Evolutionary conservation across 2,888 invertebrate species (phyloP), one percentile per base, ranked within the genome.

Genomic region (Seira sanloemensis): DNA sequence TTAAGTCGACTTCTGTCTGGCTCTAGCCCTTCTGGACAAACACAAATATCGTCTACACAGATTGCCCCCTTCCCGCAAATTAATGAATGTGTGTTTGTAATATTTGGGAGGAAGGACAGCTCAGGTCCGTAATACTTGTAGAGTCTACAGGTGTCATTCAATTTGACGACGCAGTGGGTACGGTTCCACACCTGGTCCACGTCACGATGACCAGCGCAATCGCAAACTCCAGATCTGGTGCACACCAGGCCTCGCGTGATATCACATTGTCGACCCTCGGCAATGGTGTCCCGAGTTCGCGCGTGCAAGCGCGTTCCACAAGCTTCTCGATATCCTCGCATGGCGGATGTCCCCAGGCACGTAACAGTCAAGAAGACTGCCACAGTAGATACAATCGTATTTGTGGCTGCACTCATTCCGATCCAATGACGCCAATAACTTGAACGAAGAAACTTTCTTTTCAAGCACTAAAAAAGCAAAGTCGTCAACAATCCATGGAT

Each of bases 151-250:
- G 75, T 71, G 9, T 62, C 69, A 19, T 76, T 54, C 9, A 84
- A 7, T n/a, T 69, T 78, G 1, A 50, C 84, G 2, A 84, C 78
- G 19, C 84, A 84, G 58, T 75, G 84, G 5, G 84, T 78, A 1
- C 37, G 26, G 58, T 84, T 84, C 84, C 84, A 84, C n/a, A 19
- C 18, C 7, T 54, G 23, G 16, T 18, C 2, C 24, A 26, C 4
- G 23, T 5, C 5, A n/a, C 74, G 46, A 5, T 73, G 18, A 46
- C 25, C 50, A 12, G 24, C 5, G 27, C 84, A 84, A 1, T 69
- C 78, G 71, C 84, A 84, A 1, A 69, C 19, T 0, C 83, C 83
- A 5, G 5, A 26, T 16, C 19, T 5, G 1, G 69, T 27, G 46
- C 84, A 84, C 2, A n/a, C 19, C 1, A 84, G 23, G 0, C 84